These are phyloP conservation scores for Neosalanx taihuensis DNA, from an alignment of 2,797 vertebrate genomes.

Conservation along the genomic window DNA sequence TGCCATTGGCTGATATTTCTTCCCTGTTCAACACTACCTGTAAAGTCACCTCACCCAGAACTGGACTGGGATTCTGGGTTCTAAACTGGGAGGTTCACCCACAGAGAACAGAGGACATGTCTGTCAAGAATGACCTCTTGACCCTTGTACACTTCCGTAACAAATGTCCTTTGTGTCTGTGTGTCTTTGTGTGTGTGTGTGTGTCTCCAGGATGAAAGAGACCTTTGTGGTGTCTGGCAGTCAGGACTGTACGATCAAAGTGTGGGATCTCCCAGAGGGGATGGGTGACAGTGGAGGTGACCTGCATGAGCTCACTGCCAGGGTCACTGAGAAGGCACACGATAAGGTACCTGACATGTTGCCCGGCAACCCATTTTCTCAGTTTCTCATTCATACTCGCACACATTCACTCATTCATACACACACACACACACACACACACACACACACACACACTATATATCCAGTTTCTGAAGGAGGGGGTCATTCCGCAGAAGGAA, in stretches of 20 bases:
- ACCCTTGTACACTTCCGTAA: too few species aligned
- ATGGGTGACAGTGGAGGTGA: conserved; percentile 42
- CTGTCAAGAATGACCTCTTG: too few species aligned
- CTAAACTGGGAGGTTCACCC: background rate
- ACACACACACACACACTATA: background rate
- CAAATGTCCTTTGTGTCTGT: background rate
- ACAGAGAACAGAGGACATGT: too few species aligned
- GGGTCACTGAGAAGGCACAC: conserved; percentile 83
- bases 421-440: background rate
- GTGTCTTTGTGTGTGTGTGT: background rate
- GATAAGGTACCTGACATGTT: conserved; percentile 70
- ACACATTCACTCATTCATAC: background rate
- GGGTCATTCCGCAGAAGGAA: conserved; percentile 23
- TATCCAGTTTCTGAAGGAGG: background rate
- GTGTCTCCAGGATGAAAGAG: conserved; percentile 73
- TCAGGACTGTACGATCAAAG: conserved; percentile 93
- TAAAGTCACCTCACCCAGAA: too few species aligned
- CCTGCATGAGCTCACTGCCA: conserved; percentile 65
- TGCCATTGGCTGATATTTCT: too few species aligned
- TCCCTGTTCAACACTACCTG: too few species aligned
- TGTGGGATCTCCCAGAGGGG: conserved; percentile 84
- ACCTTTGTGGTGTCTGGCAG: conserved; percentile 90
- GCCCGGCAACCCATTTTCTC: too few species aligned
- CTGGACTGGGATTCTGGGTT: background rate
- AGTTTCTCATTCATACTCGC: background rate